These are phyloP conservation scores for Takifugu flavidus DNA, from an alignment of 2,113 vertebrate genomes.

Conservation along the genomic window DNA sequence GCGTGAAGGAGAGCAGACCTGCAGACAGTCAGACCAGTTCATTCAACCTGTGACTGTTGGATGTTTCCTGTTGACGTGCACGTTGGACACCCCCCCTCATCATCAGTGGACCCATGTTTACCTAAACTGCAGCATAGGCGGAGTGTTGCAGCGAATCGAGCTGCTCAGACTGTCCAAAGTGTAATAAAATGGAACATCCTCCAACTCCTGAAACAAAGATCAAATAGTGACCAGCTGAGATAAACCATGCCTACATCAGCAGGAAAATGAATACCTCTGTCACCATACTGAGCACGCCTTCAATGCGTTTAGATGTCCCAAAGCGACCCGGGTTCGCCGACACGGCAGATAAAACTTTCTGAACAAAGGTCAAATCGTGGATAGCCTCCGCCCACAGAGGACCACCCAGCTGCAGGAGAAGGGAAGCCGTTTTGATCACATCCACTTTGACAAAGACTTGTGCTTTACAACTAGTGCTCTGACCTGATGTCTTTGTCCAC, in stretches of 20 bases:
- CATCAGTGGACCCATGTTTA: slow-evolving; percentile 29
- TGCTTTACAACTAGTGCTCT: neutral
- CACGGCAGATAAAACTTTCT: slow-evolving; percentile 76
- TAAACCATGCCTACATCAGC: neutral
- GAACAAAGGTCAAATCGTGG: slow-evolving; percentile 80
- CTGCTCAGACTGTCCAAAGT: slow-evolving; percentile 80
- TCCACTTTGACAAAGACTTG: no score
- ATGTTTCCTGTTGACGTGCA: neutral
- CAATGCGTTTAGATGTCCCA: slow-evolving; percentile 80
- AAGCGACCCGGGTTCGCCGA: slow-evolving; percentile 81
- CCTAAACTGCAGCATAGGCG: slow-evolving; percentile 82
- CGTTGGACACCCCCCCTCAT: no score
- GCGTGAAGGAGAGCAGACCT: slow-evolving; percentile 89
- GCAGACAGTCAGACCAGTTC: slow-evolving; percentile 10
- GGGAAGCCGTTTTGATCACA: neutral
- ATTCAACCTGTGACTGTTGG: neutral
- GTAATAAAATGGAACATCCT: slow-evolving; percentile 83
- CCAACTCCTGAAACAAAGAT: slow-evolving; percentile 75
- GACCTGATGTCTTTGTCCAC: slow-evolving; percentile 86
- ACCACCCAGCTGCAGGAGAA: slow-evolving; percentile 77
- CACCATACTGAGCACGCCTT: slow-evolving; percentile 85
- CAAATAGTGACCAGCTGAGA: no score
- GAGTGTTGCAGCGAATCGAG: slow-evolving; percentile 76
- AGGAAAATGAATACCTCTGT: slow-evolving; percentile 75
- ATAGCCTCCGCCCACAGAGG: slow-evolving; percentile 88